Percentiles rank a stretch among this genome's conserved stretches.
Conservation (phyloP, 2,888 invertebrate genomes). For the Pycnomerus fuliginosus region DNA sequence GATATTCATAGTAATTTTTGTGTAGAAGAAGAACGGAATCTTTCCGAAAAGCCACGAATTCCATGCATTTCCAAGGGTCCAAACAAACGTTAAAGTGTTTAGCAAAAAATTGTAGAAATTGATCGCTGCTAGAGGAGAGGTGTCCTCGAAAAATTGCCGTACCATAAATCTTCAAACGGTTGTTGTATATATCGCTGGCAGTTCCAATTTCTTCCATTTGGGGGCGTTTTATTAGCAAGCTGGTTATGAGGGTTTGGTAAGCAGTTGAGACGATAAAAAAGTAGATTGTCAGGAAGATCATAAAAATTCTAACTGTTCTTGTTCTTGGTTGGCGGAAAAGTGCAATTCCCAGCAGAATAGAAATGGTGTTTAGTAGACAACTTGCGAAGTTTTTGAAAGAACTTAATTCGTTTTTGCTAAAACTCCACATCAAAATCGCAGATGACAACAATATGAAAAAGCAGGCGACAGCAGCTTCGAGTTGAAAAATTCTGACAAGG, state of each 20-base stretch:
- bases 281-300: not conserved
- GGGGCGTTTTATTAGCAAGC: not conserved
- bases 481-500: not conserved
- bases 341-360: not conserved
- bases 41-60: no score
- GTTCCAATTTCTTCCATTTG: not conserved
- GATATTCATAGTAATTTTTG: no score
- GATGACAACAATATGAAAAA: not conserved
- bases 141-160: no score
- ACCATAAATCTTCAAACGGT: not conserved
- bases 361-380: not conserved
- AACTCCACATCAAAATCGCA: not conserved
- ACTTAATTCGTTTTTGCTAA: not conserved
- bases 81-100: no score
- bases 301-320: not conserved
- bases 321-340: not conserved
- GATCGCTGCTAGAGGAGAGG: no score
- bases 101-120: no score
- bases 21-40: no score
- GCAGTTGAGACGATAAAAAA: not conserved
- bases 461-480: not conserved
- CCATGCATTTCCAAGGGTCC: no score
- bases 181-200: not conserved
- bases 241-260: not conserved
- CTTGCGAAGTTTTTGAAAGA: not conserved